Base-by-base conservation (phyloP, 2,888 invertebrate species). In the Platycheirus rosarum region DNA sequence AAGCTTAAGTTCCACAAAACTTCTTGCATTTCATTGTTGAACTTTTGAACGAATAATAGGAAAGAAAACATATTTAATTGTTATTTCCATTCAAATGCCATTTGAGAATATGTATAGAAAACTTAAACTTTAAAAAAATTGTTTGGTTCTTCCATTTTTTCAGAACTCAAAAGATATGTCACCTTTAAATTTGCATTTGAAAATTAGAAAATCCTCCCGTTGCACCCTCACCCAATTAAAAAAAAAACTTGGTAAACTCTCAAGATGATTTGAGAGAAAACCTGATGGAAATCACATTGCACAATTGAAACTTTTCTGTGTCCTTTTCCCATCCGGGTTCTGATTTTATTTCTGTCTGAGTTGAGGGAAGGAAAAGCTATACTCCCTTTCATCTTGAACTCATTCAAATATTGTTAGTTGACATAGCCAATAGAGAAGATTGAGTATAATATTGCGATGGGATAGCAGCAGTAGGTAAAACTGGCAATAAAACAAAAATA, bases 301-400 rank as follows among this genome's bases (percentile, higher is more conserved):
- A 77, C 69, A 76, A 76, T 80, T 76, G 70, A 71, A 71, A 71
- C 66, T 82, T 82, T 82, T 60, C 44, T 60, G 37, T 70, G 46
- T 40, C 37, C 51, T 49, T 46, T 60, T 70, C 46, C 57, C 51
- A 37, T 55, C 29, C 44, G 57, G 37, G 46, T 53, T 62, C 35
- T 71, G 49, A 26, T 48, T 51, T 20, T 23, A 14, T 75, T 66
- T 18, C 3, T 13, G 20, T 76, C 13, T 14, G 13, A 13, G 14
- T 29, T 13, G 40, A 14, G 7, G 14, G 18, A 48, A 23, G 6
- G 8, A 63, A 37, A 51, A 66, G 66, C 29, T 74, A 35, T 57
- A 35, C 57, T 74, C 51, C 13, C 57, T 55, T 49, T 49, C 55
- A 68, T 68, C 44, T 29, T 73, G 8, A 74, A 78, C 62, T 57